Base-by-base conservation (phyloP, 2,888 invertebrate species). In the Ormyrus rosae region DNA sequence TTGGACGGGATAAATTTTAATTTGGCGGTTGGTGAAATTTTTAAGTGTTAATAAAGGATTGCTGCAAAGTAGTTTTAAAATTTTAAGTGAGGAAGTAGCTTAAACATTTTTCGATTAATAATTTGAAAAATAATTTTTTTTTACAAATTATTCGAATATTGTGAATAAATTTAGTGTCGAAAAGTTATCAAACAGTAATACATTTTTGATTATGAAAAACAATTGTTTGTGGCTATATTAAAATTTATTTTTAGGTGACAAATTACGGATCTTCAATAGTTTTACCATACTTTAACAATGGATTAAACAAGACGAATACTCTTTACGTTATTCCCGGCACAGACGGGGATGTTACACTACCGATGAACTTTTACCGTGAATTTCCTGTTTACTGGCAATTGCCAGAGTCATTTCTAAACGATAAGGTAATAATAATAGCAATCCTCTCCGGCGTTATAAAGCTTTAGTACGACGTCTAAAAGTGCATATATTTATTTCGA, bases 341-440 rank as follows among this genome's bases (percentile, higher is more conserved):
- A 11, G 89, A 91, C 10, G 92, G 92, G 8, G 92, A 94, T 82
- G 91, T 93, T 19, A 91, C 91, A 6, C 89, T 93, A 45, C 92
- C 92, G 0, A 91, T 92, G 11, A 92, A 91, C 83, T 91, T 92
- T 78, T 91, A 92, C 74, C 89, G 92, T 88, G 93, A 93, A 90
- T 94, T 87, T 87, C 96, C 97, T 0, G 92, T 97, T 45, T 98
- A 97, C 91, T 96, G 96, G 94, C 94, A 94, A 85, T 91, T 99
- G 13, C 96, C 97, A 0, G 92, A 93, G 9, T 93, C 94, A 74
- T 97, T 98, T 90, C 93, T 96, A 11, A 97, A 97, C 0, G 99
- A 99, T 91, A 93, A 93, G 91, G 94, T 94, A 86, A 84, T 81
- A 67, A 34, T 34, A 34, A 34, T 34, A 34, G 34, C 34, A 34